Percentiles rank a stretch among this genome's conserved stretches.
These are phyloP conservation scores for Urocitellus parryii DNA, from an alignment of 2,113 vertebrate genomes.

Conservation along the genomic window DNA sequence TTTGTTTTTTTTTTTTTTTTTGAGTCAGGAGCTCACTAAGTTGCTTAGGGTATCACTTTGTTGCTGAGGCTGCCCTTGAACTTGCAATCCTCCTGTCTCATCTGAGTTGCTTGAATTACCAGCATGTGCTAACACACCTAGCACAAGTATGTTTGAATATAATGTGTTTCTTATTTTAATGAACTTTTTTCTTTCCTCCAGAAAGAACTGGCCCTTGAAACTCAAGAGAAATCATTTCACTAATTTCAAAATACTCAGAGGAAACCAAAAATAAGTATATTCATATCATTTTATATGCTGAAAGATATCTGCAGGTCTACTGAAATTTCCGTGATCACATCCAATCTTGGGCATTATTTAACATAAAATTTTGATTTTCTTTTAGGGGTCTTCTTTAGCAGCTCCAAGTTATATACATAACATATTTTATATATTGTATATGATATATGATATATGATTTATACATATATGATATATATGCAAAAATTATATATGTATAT, in stretches of 20 bases:
- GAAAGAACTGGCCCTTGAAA: neutral
- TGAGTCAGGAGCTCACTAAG: no score
- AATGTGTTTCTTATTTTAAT: neutral
- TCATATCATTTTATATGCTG: neutral
- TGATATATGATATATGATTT: no score
- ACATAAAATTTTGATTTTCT: neutral
- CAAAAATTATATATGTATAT: no score
- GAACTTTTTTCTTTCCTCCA: neutral
- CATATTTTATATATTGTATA: neutral
- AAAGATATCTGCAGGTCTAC: neutral
- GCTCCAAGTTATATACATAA: no score
- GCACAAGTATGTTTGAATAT: neutral
- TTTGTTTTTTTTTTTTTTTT: no score
- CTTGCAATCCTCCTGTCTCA: no score
- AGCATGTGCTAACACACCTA: no score
- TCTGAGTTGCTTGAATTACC: neutral
- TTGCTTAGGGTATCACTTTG: no score
- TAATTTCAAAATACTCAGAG: slow-evolving; percentile 52
- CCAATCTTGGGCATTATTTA: neutral
- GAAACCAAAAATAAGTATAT: slow-evolving; percentile 39
- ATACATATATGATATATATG: no score
- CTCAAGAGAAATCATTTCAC: slow-evolving; percentile 42
- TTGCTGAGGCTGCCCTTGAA: no score
- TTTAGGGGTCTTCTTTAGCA: neutral
- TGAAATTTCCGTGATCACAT: neutral